A percentile compares a stretch with the other conserved stretches of the same genome.
phyloP scores from a whole-genome alignment of 53 echinoderm and acorn worm genomes.

The Apostichopus leukothele region DNA sequence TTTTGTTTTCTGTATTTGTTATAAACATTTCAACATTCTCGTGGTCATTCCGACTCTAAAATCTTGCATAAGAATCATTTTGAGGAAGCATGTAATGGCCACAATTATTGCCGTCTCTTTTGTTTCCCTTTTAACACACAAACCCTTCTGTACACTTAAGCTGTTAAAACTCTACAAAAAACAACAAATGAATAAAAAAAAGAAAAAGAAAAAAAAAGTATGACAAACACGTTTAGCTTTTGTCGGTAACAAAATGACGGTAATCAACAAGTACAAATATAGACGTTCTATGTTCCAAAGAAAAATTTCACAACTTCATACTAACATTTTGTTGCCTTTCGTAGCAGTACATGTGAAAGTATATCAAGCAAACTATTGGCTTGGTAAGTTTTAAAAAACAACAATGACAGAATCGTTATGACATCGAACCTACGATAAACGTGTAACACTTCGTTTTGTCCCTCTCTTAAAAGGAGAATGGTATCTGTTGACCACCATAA shows the following conservation, averaged over 20 bases:
- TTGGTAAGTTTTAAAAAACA: too few species aligned
- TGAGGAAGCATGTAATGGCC: constrained; percentile 16
- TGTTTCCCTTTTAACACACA: neutral
- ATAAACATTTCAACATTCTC: neutral
- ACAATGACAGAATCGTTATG: too few species aligned
- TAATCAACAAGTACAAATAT: neutral
- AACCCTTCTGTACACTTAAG: neutral
- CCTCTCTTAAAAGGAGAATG: too few species aligned
- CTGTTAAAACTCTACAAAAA: too few species aligned
- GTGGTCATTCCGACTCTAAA: neutral
- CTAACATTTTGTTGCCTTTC: too few species aligned
- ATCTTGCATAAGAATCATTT: constrained; percentile 12
- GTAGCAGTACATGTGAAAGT: too few species aligned
- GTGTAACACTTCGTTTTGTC: too few species aligned
- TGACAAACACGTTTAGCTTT: neutral
- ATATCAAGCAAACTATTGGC: too few species aligned
- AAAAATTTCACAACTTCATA: too few species aligned
- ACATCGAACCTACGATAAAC: too few species aligned
- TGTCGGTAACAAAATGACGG: neutral
- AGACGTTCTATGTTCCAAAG: neutral
- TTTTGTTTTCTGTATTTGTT: neutral
- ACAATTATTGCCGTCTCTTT: neutral
- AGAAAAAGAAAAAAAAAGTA: neutral
- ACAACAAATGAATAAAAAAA: neutral
- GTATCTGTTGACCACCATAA: too few species aligned